These are phyloP conservation scores for Drosophila parvula DNA, from an alignment of 1,140 invertebrate species.

Conservation along the genomic window DNA sequence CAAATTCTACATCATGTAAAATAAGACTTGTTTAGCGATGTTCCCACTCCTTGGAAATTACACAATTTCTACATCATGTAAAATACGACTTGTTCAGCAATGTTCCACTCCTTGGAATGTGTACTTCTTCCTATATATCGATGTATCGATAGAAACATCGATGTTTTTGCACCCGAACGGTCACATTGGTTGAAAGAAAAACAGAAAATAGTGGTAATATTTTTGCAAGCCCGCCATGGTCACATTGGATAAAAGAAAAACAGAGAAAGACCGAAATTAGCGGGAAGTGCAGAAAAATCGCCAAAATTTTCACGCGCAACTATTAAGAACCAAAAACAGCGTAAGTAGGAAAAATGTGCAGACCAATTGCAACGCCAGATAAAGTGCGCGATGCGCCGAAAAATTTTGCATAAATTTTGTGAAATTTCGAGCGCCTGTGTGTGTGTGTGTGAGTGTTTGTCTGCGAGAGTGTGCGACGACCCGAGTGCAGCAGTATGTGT, in stretches of 20 bases:
- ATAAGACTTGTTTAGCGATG: too few relatives aligned
- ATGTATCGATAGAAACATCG: too few relatives aligned
- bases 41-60: too few relatives aligned
- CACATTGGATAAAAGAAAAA: constrained; percentile 61
- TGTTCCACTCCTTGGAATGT: too few relatives aligned
- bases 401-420: constrained; percentile 77
- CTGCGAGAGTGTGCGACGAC: constrained; percentile 34
- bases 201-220: too few relatives aligned
- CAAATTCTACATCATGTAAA: too few relatives aligned
- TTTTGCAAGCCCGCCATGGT: background rate
- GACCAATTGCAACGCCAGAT: constrained; percentile 21
- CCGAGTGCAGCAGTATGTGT: constrained; percentile 32
- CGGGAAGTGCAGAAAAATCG: constrained; percentile 69
- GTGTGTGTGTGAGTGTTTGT: constrained; percentile 27
- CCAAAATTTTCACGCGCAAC: constrained; percentile 60
- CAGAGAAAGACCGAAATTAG: constrained; percentile 70
- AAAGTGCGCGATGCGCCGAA: constrained; percentile 36
- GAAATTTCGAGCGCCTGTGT: constrained; percentile 43
- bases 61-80: too few relatives aligned
- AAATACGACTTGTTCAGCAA: too few relatives aligned
- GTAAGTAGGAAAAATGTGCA: constrained; percentile 55
- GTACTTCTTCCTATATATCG: too few relatives aligned
- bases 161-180: too few relatives aligned
- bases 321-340: constrained; percentile 71
- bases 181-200: too few relatives aligned